phyloP scores from a whole-genome alignment of 2,113 vertebrate genomes.

The Vicugna pacos region DNA sequence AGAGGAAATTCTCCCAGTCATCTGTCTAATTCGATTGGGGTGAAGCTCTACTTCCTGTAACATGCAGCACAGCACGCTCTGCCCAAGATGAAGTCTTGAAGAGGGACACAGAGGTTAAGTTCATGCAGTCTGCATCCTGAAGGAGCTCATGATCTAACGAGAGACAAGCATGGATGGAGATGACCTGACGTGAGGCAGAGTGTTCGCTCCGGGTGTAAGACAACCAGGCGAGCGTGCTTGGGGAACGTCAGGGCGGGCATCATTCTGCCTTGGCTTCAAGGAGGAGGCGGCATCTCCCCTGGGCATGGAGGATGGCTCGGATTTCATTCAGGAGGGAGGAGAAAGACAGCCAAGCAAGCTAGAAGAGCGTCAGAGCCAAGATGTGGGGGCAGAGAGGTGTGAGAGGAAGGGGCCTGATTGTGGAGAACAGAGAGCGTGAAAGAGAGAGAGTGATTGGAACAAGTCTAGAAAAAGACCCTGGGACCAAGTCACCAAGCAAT shows the following conservation, averaged over 20 bases:
- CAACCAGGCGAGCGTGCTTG: neutral
- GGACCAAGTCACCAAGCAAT: neutral
- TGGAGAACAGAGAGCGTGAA: neutral
- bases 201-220: rapidly evolving
- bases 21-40: neutral
- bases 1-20: neutral
- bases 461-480: neutral
- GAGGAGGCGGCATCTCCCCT: rapidly evolving
- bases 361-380: neutral
- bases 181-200: neutral
- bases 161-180: neutral
- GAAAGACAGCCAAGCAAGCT: neutral
- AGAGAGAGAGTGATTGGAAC: neutral
- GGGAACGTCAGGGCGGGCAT: rapidly evolving
- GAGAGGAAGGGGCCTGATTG: neutral
- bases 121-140: neutral
- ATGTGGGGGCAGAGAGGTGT: neutral
- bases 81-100: neutral
- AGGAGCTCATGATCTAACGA: neutral
- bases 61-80: rapidly evolving
- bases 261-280: neutral
- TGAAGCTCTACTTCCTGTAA: neutral
- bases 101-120: neutral
- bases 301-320: neutral
- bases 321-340: neutral